These are phyloP conservation scores for Scelioninae gen. 1 DNA, from an alignment of 2,888 invertebrate species.

Conservation along the genomic window DNA sequence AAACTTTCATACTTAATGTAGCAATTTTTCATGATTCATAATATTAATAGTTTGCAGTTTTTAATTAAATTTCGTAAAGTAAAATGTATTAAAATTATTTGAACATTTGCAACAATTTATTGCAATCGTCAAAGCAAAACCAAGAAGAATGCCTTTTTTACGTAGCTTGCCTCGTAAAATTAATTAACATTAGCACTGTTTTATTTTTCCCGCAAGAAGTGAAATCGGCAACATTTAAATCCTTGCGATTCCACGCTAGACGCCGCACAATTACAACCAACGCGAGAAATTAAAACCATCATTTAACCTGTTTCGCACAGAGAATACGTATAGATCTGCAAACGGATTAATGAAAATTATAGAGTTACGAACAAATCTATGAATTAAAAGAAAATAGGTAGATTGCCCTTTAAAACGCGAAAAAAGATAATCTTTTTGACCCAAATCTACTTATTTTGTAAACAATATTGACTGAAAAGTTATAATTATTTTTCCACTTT, in stretches of 20 bases:
- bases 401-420: conserved; percentile 33
- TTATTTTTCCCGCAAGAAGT: conserved; percentile 29
- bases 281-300: conserved; percentile 48
- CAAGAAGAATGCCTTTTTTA: neutral
- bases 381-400: conserved; percentile 10
- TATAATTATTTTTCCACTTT: conserved; percentile 17
- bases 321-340: conserved; percentile 26
- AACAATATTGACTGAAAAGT: conserved; percentile 7
- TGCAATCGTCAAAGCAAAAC: neutral
- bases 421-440: conserved; percentile 29
- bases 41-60: conserved; percentile 20
- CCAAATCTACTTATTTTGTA: conserved; percentile 13
- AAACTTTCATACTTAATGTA: conserved; percentile 39
- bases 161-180: conserved; percentile 6
- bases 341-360: conserved; percentile 39
- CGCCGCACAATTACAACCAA: conserved; percentile 42
- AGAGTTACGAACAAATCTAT: conserved; percentile 6
- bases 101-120: neutral
- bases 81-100: conserved; percentile 4
- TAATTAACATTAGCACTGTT: conserved; percentile 16
- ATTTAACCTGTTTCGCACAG: conserved; percentile 55
- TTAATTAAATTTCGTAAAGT: neutral
- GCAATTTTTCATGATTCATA: conserved; percentile 7
- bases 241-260: conserved; percentile 30
- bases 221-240: conserved; percentile 47